Evolutionary conservation across 2,888 invertebrate species (phyloP).

Genomic region (Spatulosminthurus flaviceps): DNA sequence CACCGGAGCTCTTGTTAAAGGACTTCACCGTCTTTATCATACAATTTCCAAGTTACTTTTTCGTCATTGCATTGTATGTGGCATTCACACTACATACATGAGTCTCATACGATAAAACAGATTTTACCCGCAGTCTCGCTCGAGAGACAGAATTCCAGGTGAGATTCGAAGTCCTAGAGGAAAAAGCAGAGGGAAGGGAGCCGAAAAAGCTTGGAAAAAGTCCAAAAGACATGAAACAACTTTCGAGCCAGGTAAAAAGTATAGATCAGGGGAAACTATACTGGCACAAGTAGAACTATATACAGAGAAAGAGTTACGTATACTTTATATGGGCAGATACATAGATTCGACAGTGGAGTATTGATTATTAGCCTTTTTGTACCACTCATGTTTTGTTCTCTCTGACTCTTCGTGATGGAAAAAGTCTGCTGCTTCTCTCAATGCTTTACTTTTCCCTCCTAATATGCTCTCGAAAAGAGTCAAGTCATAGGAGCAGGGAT

Average conservation of each 20-base stretch:
- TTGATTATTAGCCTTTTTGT: conserved; percentile 50
- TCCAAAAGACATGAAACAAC: conserved; percentile 33
- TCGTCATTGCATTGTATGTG: no score
- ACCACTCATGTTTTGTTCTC: conserved; percentile 37
- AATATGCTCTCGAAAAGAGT: not conserved
- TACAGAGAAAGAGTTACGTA: no score
- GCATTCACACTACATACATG: not conserved
- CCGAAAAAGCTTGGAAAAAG: conserved; percentile 21
- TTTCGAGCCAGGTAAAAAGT: not conserved
- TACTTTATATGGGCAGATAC: not conserved
- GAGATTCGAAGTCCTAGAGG: not conserved
- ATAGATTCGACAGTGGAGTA: conserved; percentile 46
- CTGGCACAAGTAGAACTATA: not conserved
- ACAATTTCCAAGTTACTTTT: no score
- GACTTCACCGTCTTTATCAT: no score
- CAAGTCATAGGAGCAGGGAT: not conserved
- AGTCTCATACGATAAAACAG: not conserved
- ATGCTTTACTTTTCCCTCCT: not conserved
- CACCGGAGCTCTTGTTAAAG: no score
- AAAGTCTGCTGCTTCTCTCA: conserved; percentile 41
- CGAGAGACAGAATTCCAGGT: not conserved
- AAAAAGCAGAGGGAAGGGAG: not conserved
- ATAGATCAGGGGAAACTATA: not conserved
- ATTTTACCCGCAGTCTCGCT: not conserved
- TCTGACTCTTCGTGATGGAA: conserved; percentile 37